These are phyloP conservation scores for Micrastur ruficollis DNA, from an alignment of 2,797 vertebrate genomes.

Conservation along the genomic window DNA sequence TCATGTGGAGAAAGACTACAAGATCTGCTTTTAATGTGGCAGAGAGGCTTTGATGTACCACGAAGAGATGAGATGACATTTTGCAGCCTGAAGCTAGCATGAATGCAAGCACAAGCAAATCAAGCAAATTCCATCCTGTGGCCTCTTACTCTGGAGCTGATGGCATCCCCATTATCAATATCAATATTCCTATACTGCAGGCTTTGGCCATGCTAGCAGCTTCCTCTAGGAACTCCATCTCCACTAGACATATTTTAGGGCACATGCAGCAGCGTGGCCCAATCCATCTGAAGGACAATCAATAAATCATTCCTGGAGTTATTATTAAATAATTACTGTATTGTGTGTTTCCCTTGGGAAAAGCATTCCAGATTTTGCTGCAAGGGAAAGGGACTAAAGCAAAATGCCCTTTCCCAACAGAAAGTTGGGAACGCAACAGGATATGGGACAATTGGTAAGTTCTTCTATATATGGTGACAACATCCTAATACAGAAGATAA, in stretches of 20 bases:
- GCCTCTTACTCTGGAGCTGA: not conserved
- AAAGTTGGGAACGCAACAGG: not conserved
- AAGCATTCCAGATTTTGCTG: not conserved
- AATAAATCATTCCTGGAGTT: not conserved
- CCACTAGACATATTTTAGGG: not conserved
- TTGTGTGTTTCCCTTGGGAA: not conserved
- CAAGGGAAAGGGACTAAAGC: not conserved
- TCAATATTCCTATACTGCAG: not conserved
- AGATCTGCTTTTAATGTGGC: fast-evolving
- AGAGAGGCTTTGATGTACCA: not conserved
- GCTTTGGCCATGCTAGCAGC: not conserved
- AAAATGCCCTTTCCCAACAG: not conserved
- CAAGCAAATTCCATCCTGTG: not conserved
- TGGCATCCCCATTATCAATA: fast-evolving
- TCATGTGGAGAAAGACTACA: not conserved
- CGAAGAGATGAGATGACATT: not conserved
- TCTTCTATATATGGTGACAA: not conserved
- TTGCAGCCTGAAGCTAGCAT: not conserved
- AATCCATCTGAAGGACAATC: not conserved
- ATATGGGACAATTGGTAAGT: fast-evolving
- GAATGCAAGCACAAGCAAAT: not conserved
- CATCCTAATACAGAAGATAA: not conserved
- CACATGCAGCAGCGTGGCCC: not conserved
- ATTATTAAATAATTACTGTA: not conserved
- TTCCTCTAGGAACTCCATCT: not conserved